Conservation (phyloP, 53 echinoderm and acorn worm genomes). For the Antedon mediterranea region DNA sequence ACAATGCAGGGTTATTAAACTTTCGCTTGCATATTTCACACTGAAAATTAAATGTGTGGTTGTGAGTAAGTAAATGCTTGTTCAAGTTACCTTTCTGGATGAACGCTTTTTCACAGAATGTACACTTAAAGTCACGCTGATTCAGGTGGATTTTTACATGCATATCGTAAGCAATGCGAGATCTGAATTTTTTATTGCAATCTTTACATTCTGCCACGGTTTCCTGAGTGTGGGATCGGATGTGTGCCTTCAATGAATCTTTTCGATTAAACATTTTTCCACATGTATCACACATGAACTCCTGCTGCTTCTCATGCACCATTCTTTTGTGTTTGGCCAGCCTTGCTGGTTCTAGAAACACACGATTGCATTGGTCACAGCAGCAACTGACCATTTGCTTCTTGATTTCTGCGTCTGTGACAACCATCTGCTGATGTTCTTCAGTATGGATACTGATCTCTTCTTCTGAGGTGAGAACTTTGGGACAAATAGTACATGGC, state of each 20-base stretch:
- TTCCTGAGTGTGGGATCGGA: not conserved
- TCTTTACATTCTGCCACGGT: not conserved
- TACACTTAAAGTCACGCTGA: not conserved
- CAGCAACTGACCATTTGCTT: not conserved
- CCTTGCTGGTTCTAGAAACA: not conserved
- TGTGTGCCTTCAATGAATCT: constrained; percentile 14
- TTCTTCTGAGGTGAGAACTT: not conserved
- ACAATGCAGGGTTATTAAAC: constrained; percentile 3
- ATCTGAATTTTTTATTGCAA: not conserved
- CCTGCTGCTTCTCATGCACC: constrained; percentile 11
- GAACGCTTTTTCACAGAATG: not conserved
- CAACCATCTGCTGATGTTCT: not conserved
- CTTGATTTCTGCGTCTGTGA: not conserved
- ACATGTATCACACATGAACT: constrained; percentile 27
- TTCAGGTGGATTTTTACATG: not conserved
- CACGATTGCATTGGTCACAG: not conserved
- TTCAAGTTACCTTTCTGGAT: not conserved
- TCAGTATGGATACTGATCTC: not conserved
- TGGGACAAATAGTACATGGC: not conserved
- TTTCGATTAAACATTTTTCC: constrained; percentile 21
- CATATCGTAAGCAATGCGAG: not conserved
- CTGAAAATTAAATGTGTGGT: not conserved
- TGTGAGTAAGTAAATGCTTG: not conserved
- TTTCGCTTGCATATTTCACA: constrained; percentile 18
- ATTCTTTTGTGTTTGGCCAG: not conserved